Conservation (phyloP, 2,113 vertebrate genomes). For the Zosterops hypoxanthus region DNA sequence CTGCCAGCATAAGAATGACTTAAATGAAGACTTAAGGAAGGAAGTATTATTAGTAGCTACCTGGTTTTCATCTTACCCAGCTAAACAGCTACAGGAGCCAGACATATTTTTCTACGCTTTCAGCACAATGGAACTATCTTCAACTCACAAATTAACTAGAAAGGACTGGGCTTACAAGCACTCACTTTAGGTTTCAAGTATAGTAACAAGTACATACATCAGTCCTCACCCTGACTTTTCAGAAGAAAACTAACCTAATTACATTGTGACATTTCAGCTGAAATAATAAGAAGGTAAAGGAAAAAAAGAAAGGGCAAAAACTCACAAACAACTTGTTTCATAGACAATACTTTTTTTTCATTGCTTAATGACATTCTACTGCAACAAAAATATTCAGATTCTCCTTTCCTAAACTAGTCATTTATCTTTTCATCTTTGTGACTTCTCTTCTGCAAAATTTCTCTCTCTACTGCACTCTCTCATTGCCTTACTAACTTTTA, state of each 20-base stretch:
- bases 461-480: not conserved
- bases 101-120: not conserved
- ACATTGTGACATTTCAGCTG: not conserved
- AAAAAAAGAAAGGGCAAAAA: rapidly evolving
- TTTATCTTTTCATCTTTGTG: not conserved
- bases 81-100: not conserved
- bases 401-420: not conserved
- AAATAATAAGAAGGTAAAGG: not conserved
- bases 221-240: not conserved
- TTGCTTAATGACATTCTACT: not conserved
- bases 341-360: not conserved
- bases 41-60: not conserved
- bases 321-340: not conserved
- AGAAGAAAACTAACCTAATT: not conserved
- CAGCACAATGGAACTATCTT: not conserved
- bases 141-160: not conserved
- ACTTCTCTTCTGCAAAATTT: not conserved
- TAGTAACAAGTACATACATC: not conserved
- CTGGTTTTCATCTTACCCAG: not conserved
- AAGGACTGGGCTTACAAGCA: not conserved
- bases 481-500: not conserved
- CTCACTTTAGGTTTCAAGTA: not conserved
- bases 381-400: not conserved
- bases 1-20: not conserved
- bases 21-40: not conserved